Conservation (phyloP, 2,113 vertebrate species). For the Anas platyrhynchos region DNA sequence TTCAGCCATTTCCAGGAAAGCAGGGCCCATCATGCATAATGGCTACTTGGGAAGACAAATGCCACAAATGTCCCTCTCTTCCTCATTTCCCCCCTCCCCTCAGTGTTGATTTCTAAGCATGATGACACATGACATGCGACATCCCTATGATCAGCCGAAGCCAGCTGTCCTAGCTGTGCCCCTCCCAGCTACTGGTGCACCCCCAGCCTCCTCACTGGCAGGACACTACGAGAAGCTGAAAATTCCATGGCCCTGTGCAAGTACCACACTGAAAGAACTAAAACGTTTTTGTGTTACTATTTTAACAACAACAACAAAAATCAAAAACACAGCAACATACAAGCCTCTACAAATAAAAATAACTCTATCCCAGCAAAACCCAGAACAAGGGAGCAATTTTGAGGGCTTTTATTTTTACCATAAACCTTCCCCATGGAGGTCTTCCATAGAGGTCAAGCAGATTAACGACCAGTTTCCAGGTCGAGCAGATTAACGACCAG, state of each 20-base stretch:
- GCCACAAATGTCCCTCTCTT: neutral
- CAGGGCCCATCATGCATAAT: too few relatives aligned
- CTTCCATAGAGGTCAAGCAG: neutral
- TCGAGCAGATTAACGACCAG: neutral
- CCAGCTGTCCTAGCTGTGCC: neutral
- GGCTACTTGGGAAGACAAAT: neutral
- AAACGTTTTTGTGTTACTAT: neutral
- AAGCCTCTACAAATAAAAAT: neutral
- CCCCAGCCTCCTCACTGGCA: too few relatives aligned
- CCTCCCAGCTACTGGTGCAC: neutral
- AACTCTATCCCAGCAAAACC: neutral
- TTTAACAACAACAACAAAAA: neutral
- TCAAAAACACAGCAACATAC: neutral
- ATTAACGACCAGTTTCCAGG: neutral
- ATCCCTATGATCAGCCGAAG: too few relatives aligned
- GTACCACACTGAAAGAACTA: too few relatives aligned
- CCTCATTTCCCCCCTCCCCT: too few relatives aligned
- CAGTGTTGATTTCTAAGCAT: too few relatives aligned
- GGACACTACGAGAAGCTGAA: too few relatives aligned
- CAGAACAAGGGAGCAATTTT: neutral
- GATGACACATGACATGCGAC: too few relatives aligned
- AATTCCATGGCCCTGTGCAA: too few relatives aligned
- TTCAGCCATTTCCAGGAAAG: too few relatives aligned
- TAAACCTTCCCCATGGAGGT: constrained; percentile 7
- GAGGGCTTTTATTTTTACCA: constrained; percentile 48